A percentile compares a stretch with the other conserved stretches of the same genome.
phyloP scores from a whole-genome alignment of 2,888 invertebrate genomes.

The Netelia inedita region DNA sequence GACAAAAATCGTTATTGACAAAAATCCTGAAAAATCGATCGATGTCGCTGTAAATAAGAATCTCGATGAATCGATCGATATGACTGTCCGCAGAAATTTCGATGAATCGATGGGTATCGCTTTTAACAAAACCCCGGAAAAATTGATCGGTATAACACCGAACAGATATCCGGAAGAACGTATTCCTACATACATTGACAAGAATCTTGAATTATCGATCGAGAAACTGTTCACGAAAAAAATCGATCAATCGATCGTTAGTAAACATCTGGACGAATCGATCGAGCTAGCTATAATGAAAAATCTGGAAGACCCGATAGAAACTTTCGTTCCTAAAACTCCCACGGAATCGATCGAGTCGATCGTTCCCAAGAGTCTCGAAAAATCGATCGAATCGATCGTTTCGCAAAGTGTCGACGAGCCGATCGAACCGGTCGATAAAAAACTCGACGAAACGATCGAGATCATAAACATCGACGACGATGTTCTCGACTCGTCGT shows the following conservation, averaged over 20 bases:
- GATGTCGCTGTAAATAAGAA: background rate
- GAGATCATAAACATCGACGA: constrained; percentile 27
- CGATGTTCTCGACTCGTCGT: background rate
- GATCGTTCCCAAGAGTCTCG: constrained; percentile 9
- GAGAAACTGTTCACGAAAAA: background rate
- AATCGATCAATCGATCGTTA: constrained; percentile 16
- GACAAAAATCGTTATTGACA: background rate
- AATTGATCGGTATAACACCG: background rate
- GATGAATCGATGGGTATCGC: background rate
- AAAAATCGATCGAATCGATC: constrained; percentile 41
- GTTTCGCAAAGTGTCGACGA: constrained; percentile 9
- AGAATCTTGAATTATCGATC: background rate
- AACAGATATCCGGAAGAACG: background rate
- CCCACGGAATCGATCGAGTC: constrained; percentile 32
- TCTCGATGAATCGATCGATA: constrained; percentile 19
- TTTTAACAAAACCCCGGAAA: background rate
- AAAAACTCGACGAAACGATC: constrained; percentile 8
- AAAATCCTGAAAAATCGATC: constrained; percentile 17
- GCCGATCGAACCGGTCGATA: constrained; percentile 10
- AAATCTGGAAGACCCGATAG: background rate
- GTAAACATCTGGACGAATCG: constrained; percentile 20
- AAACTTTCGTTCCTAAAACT: constrained; percentile 43
- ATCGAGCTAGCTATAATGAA: constrained; percentile 2
- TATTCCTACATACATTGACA: background rate
- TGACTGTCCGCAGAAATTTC: background rate